phyloP scores from a whole-genome alignment of 2,797 vertebrate genomes.

The Eulemur rubriventer region DNA sequence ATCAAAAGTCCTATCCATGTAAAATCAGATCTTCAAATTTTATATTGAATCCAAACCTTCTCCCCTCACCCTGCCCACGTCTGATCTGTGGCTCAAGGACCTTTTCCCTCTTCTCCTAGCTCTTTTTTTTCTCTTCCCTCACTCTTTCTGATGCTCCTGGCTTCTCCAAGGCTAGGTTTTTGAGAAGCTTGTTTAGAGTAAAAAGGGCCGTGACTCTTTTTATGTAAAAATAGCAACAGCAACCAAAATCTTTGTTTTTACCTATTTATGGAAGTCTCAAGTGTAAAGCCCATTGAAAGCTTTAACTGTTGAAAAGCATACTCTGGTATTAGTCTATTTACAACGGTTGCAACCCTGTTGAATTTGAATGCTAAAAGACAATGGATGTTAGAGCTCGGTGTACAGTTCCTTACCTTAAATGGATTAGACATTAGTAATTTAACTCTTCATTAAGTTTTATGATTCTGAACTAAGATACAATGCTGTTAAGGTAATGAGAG shows the following conservation, averaged over 20 bases:
- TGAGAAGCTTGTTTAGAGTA: neutral
- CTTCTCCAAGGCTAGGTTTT: neutral
- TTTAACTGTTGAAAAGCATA: slow-evolving; percentile 27
- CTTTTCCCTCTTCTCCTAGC: neutral
- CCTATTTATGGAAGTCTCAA: neutral
- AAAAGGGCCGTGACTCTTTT: neutral
- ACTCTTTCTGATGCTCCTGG: neutral
- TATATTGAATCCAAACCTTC: neutral
- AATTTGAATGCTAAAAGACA: neutral
- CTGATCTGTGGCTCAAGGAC: neutral
- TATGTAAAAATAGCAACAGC: neutral
- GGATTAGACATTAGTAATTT: neutral
- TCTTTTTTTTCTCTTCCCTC: neutral
- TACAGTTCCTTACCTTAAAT: neutral
- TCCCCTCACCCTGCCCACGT: neutral
- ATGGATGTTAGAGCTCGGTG: neutral
- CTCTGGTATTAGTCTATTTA: neutral
- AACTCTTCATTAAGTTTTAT: neutral
- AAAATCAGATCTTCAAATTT: slow-evolving; percentile 32
- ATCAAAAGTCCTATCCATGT: neutral
- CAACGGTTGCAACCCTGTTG: neutral
- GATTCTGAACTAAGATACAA: neutral
- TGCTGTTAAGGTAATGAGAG: neutral
- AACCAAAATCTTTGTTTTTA: neutral
- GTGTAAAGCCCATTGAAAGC: neutral